Percentiles rank a stretch among this genome's conserved stretches.
phyloP scores from a whole-genome alignment of 1,140 invertebrate genomes.

The Scaptomyza graminum region DNA sequence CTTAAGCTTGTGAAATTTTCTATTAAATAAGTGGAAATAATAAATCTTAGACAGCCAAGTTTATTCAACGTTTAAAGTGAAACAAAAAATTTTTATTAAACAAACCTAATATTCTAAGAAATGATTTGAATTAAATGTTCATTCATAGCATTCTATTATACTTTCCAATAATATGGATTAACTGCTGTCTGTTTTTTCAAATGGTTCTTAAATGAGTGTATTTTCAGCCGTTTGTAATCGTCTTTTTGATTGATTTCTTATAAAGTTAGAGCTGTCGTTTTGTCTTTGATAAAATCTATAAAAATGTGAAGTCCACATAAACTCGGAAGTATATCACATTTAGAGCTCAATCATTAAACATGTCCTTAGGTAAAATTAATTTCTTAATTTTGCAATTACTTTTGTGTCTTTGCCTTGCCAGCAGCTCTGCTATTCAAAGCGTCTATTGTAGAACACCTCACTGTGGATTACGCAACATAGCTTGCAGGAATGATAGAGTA shows the following conservation, averaged over 20 bases:
- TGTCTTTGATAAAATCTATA: slow-evolving; percentile 3
- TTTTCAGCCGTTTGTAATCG: not conserved
- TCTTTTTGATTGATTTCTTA: not conserved
- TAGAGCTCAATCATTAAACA: not conserved
- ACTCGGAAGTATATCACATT: not conserved
- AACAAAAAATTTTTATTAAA: not conserved
- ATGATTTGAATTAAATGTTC: too few relatives aligned
- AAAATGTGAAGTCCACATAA: not conserved
- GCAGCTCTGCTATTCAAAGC: not conserved
- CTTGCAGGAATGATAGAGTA: slow-evolving; percentile 11
- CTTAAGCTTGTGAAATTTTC: slow-evolving; percentile 29
- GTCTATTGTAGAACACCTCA: slow-evolving; percentile 25
- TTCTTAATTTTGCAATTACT: not conserved
- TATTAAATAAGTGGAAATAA: slow-evolving; percentile 29
- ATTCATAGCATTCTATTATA: not conserved
- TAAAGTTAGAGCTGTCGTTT: not conserved
- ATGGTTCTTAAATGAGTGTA: not conserved
- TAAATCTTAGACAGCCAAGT: slow-evolving; percentile 9
- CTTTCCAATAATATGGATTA: not conserved
- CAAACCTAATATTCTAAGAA: too few relatives aligned
- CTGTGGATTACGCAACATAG: slow-evolving; percentile 29
- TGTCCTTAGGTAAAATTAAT: not conserved
- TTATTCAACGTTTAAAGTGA: not conserved
- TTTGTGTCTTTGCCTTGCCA: not conserved
- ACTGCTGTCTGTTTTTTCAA: not conserved